Evolutionary conservation across 1,140 invertebrate genomes (phyloP).

Genomic region (Sitophilus oryzae): DNA sequence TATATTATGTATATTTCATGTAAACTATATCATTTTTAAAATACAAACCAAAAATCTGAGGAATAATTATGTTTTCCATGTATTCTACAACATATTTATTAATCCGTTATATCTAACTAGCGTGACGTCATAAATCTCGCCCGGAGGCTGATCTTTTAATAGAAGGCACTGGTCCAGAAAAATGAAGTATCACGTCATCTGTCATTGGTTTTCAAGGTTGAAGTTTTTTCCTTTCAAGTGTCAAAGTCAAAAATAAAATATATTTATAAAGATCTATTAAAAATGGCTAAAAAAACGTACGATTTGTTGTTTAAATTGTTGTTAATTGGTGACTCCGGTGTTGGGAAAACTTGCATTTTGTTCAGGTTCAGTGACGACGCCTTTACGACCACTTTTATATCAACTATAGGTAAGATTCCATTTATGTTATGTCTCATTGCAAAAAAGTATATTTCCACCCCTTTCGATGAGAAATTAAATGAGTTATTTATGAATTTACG

Average conservation of each 20-base stretch:
- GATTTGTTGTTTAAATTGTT: conserved; percentile 97
- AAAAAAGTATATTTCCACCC: conserved; percentile 43
- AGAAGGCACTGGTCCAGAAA: too few species aligned
- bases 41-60: too few species aligned
- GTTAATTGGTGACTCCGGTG: conserved; percentile 95
- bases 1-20: too few species aligned
- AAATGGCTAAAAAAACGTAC: conserved; percentile 94
- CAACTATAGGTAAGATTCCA: conserved; percentile 83
- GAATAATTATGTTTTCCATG: too few species aligned
- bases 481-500: conserved; percentile 6
- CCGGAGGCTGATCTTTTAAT: too few species aligned
- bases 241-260: conserved; percentile 22
- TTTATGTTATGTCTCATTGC: conserved; percentile 38
- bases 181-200: too few species aligned
- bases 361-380: conserved; percentile 98
- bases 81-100: too few species aligned
- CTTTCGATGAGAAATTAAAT: conserved; percentile 36
- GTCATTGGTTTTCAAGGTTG: conserved; percentile 17
- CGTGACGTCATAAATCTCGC: too few species aligned
- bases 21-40: too few species aligned
- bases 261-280: conserved; percentile 22
- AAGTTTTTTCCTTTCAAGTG: conserved; percentile 12
- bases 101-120: too few species aligned
- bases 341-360: conserved; percentile 97
- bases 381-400: conserved; percentile 98